Conservation (phyloP, 2,888 invertebrate genomes). For the Plagiodera versicolora region DNA sequence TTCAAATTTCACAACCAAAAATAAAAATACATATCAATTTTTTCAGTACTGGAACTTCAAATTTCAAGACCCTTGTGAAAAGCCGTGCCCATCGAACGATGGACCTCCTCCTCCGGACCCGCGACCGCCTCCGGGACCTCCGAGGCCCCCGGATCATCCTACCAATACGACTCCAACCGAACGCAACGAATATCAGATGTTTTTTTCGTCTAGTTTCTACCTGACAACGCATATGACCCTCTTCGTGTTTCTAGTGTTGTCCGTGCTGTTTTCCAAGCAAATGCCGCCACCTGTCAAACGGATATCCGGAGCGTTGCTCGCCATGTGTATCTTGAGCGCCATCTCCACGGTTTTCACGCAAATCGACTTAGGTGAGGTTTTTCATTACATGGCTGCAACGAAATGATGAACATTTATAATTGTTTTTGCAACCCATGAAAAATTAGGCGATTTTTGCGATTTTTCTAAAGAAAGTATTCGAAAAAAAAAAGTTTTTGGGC, state of each 20-base stretch:
- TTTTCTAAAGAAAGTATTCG: too few relatives aligned
- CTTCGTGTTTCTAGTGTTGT: conserved; percentile 22
- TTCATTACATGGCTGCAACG: too few relatives aligned
- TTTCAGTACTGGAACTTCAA: conserved; percentile 40
- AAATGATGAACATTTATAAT: too few relatives aligned
- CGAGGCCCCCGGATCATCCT: not conserved
- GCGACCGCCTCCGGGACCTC: not conserved
- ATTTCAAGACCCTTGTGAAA: conserved; percentile 24
- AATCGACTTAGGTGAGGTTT: conserved; percentile 25
- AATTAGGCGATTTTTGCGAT: too few relatives aligned
- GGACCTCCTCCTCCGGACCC: not conserved
- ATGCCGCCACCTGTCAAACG: conserved; percentile 34
- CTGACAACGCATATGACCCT: conserved; percentile 28
- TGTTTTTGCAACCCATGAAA: too few relatives aligned
- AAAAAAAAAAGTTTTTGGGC: too few relatives aligned
- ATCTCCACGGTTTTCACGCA: conserved; percentile 32
- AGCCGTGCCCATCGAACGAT: not conserved
- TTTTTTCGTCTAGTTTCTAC: conserved; percentile 27
- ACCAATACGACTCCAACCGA: conserved; percentile 19
- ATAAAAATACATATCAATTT: too few relatives aligned
- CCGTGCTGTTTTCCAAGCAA: conserved; percentile 24
- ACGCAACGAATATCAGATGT: conserved; percentile 30
- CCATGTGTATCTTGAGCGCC: conserved; percentile 31
- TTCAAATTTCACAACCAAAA: too few relatives aligned
- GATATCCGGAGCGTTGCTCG: conserved; percentile 26